Evolutionary conservation across 37 sponge, comb jelly and placozoan genomes (phyloP), one percentile per base, ranked within the genome.

Genomic region (Ianthella basta): DNA sequence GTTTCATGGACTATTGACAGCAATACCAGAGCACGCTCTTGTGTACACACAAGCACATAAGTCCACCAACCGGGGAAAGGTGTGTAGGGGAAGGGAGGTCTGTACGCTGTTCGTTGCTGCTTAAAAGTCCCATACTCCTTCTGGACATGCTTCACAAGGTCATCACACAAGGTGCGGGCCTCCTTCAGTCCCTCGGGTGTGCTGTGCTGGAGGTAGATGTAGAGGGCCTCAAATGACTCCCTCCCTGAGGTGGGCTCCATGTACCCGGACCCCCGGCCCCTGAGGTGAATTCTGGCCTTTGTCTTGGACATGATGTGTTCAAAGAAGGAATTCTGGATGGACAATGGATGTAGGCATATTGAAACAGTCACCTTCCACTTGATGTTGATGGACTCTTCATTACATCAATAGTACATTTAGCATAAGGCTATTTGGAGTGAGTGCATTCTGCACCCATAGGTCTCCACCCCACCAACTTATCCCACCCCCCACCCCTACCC

Each of bases 211-310:
- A 96, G 80, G 67, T 91, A 96, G 27, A 96, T 80, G 79, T 96
- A 90, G 24, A 96, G 59, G 8, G 96, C 81, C 40, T 96, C 96
- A 86, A 96, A 96, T 1, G 92, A 84, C 50, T 96, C 96, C 36
- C 84, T 85, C 35, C 94, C 94, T 0, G 94, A 93, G 24, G 95
- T 93, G 4, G 96, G 94, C 64, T 96, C 96, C 30, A 93, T 84
- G 78, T 83, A 93, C 25, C 96, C 96, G 13, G 96, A 96, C 14
- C 94, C 94, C n/a, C 79, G 59, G 18, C 96, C 96, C 27, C 96
- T 56, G 23, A 96, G 88, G 68, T 85, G 82, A 21, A 93, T 91
- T 83, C 90, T 87, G 18, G 85, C 85, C 24, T 88, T 88, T 4
- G 91, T 85, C 73, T 86, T 83, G 4, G 67, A 60, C 65, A 87